Conservation (phyloP, 2,113 vertebrate genomes). For the Equus przewalskii region DNA sequence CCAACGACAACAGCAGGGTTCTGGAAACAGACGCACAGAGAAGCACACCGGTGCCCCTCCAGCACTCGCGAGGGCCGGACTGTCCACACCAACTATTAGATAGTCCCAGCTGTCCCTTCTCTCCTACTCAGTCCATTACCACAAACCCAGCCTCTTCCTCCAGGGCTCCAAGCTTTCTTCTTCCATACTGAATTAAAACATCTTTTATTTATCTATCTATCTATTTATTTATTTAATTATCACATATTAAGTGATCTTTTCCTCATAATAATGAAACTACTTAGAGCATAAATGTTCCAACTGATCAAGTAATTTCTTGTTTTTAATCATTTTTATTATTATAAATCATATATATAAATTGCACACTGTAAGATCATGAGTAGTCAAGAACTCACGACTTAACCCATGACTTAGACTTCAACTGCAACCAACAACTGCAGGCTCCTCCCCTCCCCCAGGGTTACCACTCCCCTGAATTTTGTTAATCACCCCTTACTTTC, state of each 20-base stretch:
- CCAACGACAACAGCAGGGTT: background rate
- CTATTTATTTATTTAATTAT: background rate
- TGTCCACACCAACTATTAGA: background rate
- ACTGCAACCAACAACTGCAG: no score
- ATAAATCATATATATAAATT: background rate
- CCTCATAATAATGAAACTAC: conserved; percentile 38
- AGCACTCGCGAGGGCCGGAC: background rate
- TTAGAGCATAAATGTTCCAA: background rate
- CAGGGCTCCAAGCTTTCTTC: background rate
- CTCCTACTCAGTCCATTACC: background rate
- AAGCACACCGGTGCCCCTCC: background rate
- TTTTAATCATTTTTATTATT: background rate
- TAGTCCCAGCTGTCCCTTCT: background rate
- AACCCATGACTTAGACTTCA: background rate
- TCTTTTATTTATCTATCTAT: no score
- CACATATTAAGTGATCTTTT: background rate
- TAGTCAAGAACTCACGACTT: background rate
- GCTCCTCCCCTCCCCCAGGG: background rate
- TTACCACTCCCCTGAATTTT: background rate
- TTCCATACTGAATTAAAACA: background rate
- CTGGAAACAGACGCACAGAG: background rate
- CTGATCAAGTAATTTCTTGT: background rate
- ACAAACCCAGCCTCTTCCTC: background rate
- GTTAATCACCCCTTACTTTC: background rate
- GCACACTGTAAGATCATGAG: background rate